Conservation (phyloP, 2,113 vertebrate genomes). For the Chiloscyllium plagiosum region DNA sequence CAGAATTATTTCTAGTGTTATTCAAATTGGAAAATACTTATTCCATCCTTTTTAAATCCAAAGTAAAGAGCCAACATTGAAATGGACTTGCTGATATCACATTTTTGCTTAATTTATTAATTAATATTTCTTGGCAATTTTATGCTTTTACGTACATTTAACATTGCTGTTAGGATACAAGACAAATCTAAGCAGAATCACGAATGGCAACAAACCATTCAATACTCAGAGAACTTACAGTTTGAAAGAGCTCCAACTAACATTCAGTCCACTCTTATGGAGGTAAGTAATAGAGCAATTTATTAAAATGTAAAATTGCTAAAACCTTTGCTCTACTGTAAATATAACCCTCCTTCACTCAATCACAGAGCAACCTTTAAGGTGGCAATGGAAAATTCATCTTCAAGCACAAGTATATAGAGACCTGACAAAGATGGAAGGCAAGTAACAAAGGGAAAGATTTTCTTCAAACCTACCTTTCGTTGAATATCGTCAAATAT, state of each 20-base stretch:
- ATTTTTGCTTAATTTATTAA: not conserved
- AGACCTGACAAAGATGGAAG: not conserved
- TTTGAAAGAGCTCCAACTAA: not conserved
- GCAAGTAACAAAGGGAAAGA: not conserved
- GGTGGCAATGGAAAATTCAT: not conserved
- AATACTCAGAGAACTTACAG: not conserved
- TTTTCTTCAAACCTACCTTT: slow-evolving; percentile 61
- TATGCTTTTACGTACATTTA: not conserved
- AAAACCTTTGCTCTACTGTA: not conserved
- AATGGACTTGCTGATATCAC: not conserved
- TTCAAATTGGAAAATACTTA: not conserved
- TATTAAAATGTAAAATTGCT: not conserved
- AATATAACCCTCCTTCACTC: not conserved
- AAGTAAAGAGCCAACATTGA: not conserved
- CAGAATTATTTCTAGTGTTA: not conserved
- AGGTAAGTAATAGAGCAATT: not conserved
- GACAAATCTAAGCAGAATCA: not conserved
- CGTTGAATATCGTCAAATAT: slow-evolving; percentile 97
- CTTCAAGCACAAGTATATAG: not conserved
- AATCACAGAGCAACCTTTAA: not conserved
- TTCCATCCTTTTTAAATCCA: not conserved
- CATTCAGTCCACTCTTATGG: not conserved
- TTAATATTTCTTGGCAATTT: not conserved
- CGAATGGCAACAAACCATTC: not conserved
- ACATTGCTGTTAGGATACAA: not conserved